Evolutionary conservation across 2,888 invertebrate species (phyloP), one percentile per base, ranked within the genome.

Genomic region (Formica aserva): DNA sequence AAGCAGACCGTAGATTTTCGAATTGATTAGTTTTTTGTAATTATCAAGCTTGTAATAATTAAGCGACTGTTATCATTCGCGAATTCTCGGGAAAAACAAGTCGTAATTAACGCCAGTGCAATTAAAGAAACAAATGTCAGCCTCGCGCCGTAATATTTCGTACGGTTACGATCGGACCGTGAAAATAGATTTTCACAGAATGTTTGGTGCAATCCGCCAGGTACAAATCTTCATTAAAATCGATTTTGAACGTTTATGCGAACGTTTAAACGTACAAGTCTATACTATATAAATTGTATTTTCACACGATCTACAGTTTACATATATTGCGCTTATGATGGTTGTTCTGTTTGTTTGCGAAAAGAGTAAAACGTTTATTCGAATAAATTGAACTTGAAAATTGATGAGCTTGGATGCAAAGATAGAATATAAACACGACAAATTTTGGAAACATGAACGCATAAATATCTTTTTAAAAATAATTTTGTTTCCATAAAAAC

Each of bases 181-280:
- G 75, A 63, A 71, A 71, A 77, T 78, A 86, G 86, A 89, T 88
- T 89, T 84, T 71, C 67, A 60, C 71, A 74, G 72, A 84, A 86
- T 76, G 65, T 80, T 82, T 67, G 69, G 66, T 78, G 55, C 85
- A 83, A 86, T 77, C 41, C 83, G 69, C 83, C 86, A 85, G 82
- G 83, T 82, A 83, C 77, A 83, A 83, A 76, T 86, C 86, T 89
- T 86, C 82, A 85, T 85, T 85, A 83, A 89, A 89, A 85, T 84
- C 18, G 41, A 41, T 41, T 35, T 26, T 35, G 18, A 35, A 32
- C 52, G 76, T 38, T 15, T 55, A 69, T 26, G 18, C 41, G 41
- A 65, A 45, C 13, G 35, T 35, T 35, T 35, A 52, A 57, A 41
- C 4, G 11, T 32, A 8, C 13, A 22, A 22, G 67, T 45, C 22